Conservation (phyloP, 2,113 vertebrate species). For the Ophiodon elongatus region DNA sequence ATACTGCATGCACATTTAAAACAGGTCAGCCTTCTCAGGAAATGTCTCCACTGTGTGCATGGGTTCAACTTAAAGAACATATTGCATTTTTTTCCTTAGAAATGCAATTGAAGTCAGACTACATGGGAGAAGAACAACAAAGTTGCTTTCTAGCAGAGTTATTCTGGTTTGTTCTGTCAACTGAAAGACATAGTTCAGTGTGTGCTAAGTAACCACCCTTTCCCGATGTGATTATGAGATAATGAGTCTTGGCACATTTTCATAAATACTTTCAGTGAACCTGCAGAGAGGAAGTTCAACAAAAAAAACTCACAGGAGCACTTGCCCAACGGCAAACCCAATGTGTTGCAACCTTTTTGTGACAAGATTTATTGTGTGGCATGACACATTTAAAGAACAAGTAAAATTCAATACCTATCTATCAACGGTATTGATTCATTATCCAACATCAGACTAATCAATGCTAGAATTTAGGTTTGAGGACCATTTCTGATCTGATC, state of each 20-base stretch:
- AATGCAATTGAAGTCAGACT: neutral
- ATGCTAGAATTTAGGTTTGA: no score
- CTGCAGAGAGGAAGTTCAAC: neutral
- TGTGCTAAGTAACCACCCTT: neutral
- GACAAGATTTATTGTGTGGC: neutral
- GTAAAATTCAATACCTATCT: no score
- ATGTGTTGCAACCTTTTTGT: neutral
- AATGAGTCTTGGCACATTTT: neutral
- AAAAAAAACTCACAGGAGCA: neutral
- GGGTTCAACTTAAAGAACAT: neutral
- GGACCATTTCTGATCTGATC: no score
- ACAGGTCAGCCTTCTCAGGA: neutral
- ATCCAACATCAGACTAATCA: no score
- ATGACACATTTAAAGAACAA: neutral
- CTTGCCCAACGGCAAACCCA: no score
- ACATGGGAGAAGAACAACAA: neutral
- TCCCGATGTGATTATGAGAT: neutral
- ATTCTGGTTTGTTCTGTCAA: neutral
- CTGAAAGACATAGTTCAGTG: neutral
- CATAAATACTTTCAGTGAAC: neutral
- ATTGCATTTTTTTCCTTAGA: neutral
- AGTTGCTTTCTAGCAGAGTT: neutral
- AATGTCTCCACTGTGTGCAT: neutral
- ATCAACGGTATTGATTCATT: no score
- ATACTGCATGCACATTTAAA: neutral